Conservation (phyloP, 2,888 invertebrate genomes). For the Acanthosepion esculentum region DNA sequence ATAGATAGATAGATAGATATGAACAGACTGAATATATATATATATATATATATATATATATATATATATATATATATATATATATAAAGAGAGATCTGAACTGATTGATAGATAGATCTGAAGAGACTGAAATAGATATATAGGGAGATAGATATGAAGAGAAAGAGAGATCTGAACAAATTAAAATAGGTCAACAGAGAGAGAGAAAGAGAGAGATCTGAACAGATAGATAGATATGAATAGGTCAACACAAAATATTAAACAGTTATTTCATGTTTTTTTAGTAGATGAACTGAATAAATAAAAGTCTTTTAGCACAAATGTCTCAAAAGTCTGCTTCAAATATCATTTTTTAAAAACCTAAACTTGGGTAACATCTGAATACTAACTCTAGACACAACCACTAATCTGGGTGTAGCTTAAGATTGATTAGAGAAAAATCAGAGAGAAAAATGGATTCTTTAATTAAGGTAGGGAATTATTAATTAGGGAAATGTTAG, state of each 20-base stretch:
- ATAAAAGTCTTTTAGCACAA: too few species aligned
- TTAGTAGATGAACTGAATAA: too few species aligned
- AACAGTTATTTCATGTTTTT: too few species aligned
- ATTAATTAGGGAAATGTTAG: too few species aligned
- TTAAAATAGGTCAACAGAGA: background rate
- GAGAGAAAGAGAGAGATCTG: background rate
- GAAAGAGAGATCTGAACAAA: background rate
- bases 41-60: background rate
- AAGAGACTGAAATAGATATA: background rate
- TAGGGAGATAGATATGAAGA: background rate
- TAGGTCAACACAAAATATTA: background rate
- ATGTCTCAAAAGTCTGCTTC: too few species aligned
- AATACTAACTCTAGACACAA: background rate
- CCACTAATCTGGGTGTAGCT: too few species aligned
- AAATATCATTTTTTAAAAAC: too few species aligned
- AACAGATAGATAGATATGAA: background rate
- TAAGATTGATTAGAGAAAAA: too few species aligned
- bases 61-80: background rate
- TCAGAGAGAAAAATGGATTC: too few species aligned
- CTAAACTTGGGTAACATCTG: too few species aligned
- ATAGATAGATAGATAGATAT: background rate
- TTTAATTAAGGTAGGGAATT: too few species aligned
- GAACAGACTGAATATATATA: rapidly evolving
- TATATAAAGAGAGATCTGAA: too few species aligned
- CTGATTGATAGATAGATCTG: background rate